Base-by-base conservation (phyloP, 2,797 vertebrate genomes). In the Alosa sapidissima region DNA sequence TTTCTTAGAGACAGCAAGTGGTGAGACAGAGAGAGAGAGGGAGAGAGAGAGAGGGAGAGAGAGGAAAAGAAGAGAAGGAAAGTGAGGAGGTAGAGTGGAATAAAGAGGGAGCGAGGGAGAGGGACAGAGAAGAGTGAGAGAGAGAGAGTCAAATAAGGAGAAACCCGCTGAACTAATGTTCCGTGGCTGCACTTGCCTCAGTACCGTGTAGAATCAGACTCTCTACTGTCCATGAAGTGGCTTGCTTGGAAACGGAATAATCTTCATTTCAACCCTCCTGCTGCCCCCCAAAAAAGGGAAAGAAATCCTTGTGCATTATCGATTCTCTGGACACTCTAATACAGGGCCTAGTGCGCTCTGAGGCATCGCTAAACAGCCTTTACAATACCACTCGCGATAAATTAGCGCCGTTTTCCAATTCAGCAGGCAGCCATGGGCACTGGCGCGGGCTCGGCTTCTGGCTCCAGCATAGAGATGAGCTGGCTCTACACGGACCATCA, bases 391-490 rank as follows among this genome's bases (percentile, higher is more conserved):
- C 5, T 14, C 72, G 41, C 41, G 14, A 78, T 78, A 47, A 78
- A 78, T 78, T 78, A 78, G 72, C 72, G 3, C 72, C 19, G 72
- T 78, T 45, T 78, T 78, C 72, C 72, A 47, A 78, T 21, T 78
- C 16, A 45, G 14, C 41, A 19, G 45, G 36, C 72, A 78, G 72
- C 72, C 72, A 47, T 16, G 3, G 14, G 10, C 65, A 14, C n/a
- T 65, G 24, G 60, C 60, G 2, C n/a, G 10, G 9, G 24, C 62
- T 41, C 4, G 33, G 41, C 72, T 10, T 8, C 72, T 45, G 41
- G 72, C 33, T 45, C 68, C 33, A 11, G 13, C 19, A 21, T 6
- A 78, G 41, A 47, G 72, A 78, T 47, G 72, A 78, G 72, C 72
- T 7, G 36, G 16, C 72, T 47, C 5, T 78, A 19, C 72, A 47